A percentile compares a stretch with the other conserved stretches of the same genome.
These are phyloP conservation scores for Drosophila suzukii DNA, from an alignment of 1,140 invertebrate genomes.

Conservation along the genomic window DNA sequence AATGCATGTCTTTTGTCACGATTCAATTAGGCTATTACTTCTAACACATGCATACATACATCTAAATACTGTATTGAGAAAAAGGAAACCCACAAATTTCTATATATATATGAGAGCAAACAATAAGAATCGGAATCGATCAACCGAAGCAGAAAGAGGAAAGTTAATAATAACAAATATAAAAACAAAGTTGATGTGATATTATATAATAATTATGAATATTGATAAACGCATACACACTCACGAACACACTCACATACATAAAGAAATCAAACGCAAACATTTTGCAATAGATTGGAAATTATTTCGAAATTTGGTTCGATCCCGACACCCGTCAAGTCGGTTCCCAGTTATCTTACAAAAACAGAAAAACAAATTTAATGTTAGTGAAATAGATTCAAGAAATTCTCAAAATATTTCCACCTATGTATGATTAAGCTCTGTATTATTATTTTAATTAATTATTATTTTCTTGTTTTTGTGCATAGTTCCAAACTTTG, in stretches of 20 bases:
- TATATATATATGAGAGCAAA: constrained; percentile 55
- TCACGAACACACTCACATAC: constrained; percentile 24
- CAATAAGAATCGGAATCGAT: constrained; percentile 56
- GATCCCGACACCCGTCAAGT: background rate
- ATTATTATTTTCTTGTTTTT: constrained; percentile 35
- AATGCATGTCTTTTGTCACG: constrained; percentile 22
- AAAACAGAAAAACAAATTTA: constrained; percentile 16
- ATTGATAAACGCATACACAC: constrained; percentile 58
- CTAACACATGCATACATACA: constrained; percentile 32
- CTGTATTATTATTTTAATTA: constrained; percentile 62
- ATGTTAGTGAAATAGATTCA: constrained; percentile 38
- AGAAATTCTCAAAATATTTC: constrained; percentile 56
- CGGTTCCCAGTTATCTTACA: constrained; percentile 19
- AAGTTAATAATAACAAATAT: constrained; percentile 56
- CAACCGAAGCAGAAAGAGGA: constrained; percentile 16
- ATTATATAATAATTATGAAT: constrained; percentile 83
- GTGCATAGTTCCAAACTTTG: constrained; percentile 69
- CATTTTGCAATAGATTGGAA: constrained; percentile 13
- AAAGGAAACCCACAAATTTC: constrained; percentile 31
- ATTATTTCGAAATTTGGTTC: constrained; percentile 29
- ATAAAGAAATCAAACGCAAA: constrained; percentile 20
- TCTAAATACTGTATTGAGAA: constrained; percentile 23
- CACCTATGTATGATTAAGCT: constrained; percentile 55
- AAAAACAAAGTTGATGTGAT: constrained; percentile 84
- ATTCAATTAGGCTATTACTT: constrained; percentile 68